Base-by-base conservation (phyloP, 2,888 invertebrate species). In the Yponomeuta plumbellus region DNA sequence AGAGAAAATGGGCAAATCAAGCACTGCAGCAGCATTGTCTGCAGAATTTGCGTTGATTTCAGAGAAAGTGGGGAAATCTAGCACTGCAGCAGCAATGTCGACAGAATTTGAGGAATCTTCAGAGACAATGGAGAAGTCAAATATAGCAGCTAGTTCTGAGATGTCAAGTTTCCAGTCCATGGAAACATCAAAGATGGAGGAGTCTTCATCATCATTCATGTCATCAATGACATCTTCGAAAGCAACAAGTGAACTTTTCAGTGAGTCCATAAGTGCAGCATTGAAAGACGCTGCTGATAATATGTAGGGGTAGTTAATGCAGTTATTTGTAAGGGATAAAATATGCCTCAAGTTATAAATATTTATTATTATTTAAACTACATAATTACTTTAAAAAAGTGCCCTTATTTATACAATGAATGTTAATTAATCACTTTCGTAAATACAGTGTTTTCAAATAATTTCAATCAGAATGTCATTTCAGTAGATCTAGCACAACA, bases 201-300 rank as follows among this genome's bases (percentile, higher is more conserved):
- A 64, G 40, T 64, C 64, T 20, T 63, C 67, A 65, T 59, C 58
- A 34, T 66, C 56, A n/a, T 66, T 66, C 23, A 63, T 64, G 39
- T 73, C 79, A 2, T 75, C 76, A n/a, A 70, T 74, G 40, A 71
- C 74, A 21, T 75, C 77, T n/a, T 68, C 72, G 63, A 76, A 72
- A 68, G 70, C 71, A 40, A 69, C 73, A 1, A 73, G 71, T 66
- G 77, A 77, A 66, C 68, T 75, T 57, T 74, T 75, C 23, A 75
- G 74, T 67, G 77, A 79, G n/a, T 70, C 71, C 5, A 75, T 80
- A 20, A 74, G 73, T 44, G 77, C 76, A 1, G 78, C 81, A 69
- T 68, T 81, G 3, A 77, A 74, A 70, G 79, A 80, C 69, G 79
- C 79, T 61, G 75, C 79, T 67, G 80, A 81, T 70, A 81, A 77